Percentiles rank a stretch among this genome's conserved stretches.
Evolutionary conservation across 2,888 invertebrate species (phyloP).

Genomic region (Gasteruption jaculator): DNA sequence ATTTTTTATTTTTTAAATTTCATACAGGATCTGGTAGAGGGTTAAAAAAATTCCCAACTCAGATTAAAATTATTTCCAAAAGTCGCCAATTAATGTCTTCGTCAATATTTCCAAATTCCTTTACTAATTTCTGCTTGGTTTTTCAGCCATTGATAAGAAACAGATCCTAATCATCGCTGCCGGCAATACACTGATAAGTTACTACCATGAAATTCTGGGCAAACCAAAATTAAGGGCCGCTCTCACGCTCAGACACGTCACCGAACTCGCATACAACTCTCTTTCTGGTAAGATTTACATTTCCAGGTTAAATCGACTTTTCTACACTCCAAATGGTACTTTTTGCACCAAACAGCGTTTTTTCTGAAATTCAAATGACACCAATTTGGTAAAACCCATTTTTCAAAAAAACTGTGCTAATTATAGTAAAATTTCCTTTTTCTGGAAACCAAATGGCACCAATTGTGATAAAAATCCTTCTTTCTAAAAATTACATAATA

Average conservation of each 20-base stretch:
- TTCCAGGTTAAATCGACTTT: not conserved
- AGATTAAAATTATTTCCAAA: not conserved
- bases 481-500: too few relatives aligned
- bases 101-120: not conserved
- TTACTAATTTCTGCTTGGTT: too few relatives aligned
- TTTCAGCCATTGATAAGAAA: slow-evolving; percentile 48
- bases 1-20: too few relatives aligned
- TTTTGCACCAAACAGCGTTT: too few relatives aligned
- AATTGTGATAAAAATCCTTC: too few relatives aligned
- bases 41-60: too few relatives aligned
- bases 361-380: too few relatives aligned
- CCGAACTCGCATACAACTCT: slow-evolving; percentile 66
- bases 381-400: too few relatives aligned
- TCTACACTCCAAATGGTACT: not conserved
- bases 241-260: slow-evolving; percentile 54
- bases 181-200: slow-evolving; percentile 56
- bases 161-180: slow-evolving; percentile 59
- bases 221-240: slow-evolving; percentile 56
- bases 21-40: too few relatives aligned
- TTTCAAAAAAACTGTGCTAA: not conserved
- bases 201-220: slow-evolving; percentile 66
- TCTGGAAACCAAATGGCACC: too few relatives aligned
- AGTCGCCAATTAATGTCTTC: not conserved
- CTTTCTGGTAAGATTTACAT: slow-evolving; percentile 49
- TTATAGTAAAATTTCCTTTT: too few relatives aligned